Base-by-base conservation (phyloP, 2,113 vertebrate species). In the Patagioenas fasciata region DNA sequence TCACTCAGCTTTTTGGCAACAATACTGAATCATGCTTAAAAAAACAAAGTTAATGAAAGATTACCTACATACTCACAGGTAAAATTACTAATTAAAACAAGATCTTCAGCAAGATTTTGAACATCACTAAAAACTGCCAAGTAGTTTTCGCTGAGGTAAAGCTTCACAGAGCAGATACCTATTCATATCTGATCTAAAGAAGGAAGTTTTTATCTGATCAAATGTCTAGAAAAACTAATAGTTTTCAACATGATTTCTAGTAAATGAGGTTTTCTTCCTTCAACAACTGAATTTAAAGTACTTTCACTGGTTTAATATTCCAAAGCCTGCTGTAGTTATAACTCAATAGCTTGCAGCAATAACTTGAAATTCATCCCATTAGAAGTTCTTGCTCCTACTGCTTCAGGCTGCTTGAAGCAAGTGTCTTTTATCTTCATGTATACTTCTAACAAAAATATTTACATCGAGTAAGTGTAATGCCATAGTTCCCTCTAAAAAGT, bases 71-170 rank as follows among this genome's bases (percentile, higher is more conserved):
- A 64, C 21, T 88, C 44, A 80, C 51, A 85, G 56, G 75, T 88
- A 80, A 86, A 94, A 84, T 40, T 70, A 67, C 42, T 80, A 78
- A 92, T 67, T 78, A 89, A 89, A 97, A 88, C 38, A 89, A 85
- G 48, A 95, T 81, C 69, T 86, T 51, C 72, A 54, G 42, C 18
- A 56, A 93, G 79, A 90, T 42, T 90, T n/a, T 60, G 24, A 89
- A 75, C 10, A 72, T 1, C 57, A 64, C 23, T 91, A 6, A 80
- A 60, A 65, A 88, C 50, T 12, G 25, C 28, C 64, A 90, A 78
- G 40, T 32, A 50, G 62, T 29, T 94, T 78, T 95, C 2, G 1
- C 53, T 15, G 19, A 69, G 5, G 56, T 65, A 42, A 89, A 93
- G 25, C 47, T 85, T 87, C 66, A 40, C 3, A 69, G n/a, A 81